These are phyloP conservation scores for Drosophila funebris DNA, from an alignment of 1,140 invertebrate genomes.

Conservation along the genomic window DNA sequence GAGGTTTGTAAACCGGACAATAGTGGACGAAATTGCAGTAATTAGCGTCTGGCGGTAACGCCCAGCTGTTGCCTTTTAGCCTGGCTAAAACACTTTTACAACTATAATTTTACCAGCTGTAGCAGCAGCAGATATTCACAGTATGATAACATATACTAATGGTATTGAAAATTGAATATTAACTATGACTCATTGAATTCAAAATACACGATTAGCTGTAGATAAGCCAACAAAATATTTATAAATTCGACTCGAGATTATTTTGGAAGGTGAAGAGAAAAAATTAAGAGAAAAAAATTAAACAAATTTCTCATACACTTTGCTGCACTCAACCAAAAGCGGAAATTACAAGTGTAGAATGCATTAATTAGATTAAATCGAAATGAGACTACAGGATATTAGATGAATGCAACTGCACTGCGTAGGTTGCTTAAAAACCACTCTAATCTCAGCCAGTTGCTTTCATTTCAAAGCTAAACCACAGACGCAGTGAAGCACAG, in stretches of 20 bases:
- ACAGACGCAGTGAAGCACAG: constrained; percentile 34
- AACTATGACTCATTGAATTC: constrained; percentile 3
- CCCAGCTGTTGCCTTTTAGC: constrained; percentile 21
- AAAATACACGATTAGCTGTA: not conserved
- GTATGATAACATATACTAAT: not conserved
- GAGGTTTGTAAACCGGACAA: constrained; percentile 11
- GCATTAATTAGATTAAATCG: not conserved
- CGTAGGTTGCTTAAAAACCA: not conserved
- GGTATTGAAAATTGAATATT: not conserved
- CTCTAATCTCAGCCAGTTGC: not conserved
- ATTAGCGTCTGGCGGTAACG: constrained; percentile 51
- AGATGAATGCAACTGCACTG: not conserved
- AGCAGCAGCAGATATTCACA: not conserved
- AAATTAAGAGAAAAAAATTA: not conserved
- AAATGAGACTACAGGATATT: not conserved
- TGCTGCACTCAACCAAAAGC: not conserved
- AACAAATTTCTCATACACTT: not conserved
- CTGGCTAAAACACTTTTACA: constrained; percentile 42
- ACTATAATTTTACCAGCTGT: constrained; percentile 17
- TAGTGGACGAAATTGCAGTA: constrained; percentile 54
- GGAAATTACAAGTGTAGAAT: not conserved
- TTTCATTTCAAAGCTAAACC: constrained; percentile 43
- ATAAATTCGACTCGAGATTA: not conserved
- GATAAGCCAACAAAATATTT: not conserved
- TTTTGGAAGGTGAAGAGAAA: not conserved